These are phyloP conservation scores for Drosophila neocordata DNA, from an alignment of 1,140 invertebrate genomes.

Conservation along the genomic window DNA sequence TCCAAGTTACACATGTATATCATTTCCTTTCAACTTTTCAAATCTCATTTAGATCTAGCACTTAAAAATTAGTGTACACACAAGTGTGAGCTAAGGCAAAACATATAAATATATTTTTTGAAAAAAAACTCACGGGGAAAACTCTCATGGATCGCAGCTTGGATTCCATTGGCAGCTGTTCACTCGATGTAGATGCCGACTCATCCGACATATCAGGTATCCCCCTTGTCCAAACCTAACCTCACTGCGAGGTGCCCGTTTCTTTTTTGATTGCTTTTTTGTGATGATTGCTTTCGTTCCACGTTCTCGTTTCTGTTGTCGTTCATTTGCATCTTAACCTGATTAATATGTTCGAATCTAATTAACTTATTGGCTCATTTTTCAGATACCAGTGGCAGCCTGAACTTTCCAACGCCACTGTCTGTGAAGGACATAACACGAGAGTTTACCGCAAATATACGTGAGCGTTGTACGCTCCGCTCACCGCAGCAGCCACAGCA, in stretches of 20 bases:
- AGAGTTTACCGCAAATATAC: conserved; percentile 85
- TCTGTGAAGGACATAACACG: conserved; percentile 85
- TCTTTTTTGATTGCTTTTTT: conserved; percentile 34
- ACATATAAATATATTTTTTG: conserved; percentile 22
- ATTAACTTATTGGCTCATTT: conserved; percentile 8
- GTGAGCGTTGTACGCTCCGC: conserved; percentile 80
- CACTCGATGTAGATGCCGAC: conserved; percentile 90
- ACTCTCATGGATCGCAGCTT: conserved; percentile 86
- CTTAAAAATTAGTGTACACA: conserved; percentile 22
- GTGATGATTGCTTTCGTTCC: conserved; percentile 16
- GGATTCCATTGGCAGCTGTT: conserved; percentile 91
- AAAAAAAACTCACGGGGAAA: conserved; percentile 25
- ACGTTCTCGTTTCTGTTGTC: conserved; percentile 5
- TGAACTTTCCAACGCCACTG: conserved; percentile 84
- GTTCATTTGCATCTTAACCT: conserved; percentile 20
- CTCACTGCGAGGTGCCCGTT: conserved; percentile 24
- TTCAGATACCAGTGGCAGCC: conserved; percentile 83
- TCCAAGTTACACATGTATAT: conserved; percentile 1
- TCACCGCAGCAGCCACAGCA: conserved; percentile 51
- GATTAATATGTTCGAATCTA: not conserved
- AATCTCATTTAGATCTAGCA: conserved; percentile 12
- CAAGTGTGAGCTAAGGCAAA: conserved; percentile 10
- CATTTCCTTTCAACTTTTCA: conserved; percentile 6
- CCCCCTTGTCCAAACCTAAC: conserved; percentile 23
- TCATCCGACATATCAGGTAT: conserved; percentile 92